Evolutionary conservation across 2,797 vertebrate species (phyloP).

Genomic region (Leuciscus waleckii): DNA sequence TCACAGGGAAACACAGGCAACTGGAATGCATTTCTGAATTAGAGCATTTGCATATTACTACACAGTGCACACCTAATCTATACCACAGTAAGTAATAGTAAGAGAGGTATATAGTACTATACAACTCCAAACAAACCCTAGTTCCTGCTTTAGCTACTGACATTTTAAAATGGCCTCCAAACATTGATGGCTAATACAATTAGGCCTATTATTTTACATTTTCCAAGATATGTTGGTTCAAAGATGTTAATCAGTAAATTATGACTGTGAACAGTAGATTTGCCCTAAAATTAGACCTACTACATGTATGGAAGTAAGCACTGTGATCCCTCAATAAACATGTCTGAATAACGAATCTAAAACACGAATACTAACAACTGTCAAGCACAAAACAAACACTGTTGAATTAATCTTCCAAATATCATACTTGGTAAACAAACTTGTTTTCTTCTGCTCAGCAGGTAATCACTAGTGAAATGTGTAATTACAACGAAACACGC

Average conservation of each 20-base stretch:
- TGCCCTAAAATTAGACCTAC: background rate
- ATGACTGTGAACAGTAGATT: background rate
- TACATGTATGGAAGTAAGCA: background rate
- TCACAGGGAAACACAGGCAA: background rate
- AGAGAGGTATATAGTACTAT: background rate
- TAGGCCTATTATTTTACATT: too few species aligned
- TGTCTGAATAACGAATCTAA: too few species aligned
- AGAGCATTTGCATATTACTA: background rate
- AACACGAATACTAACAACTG: background rate
- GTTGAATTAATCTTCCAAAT: background rate
- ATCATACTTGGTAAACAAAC: background rate
- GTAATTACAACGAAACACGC: background rate
- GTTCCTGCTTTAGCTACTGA: conserved; percentile 69
- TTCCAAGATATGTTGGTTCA: background rate
- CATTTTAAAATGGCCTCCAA: conserved; percentile 77
- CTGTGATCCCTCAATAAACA: background rate
- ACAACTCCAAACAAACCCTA: background rate
- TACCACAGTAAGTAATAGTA: background rate
- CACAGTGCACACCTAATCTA: too few species aligned
- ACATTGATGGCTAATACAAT: conserved; percentile 10
- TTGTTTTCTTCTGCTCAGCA: too few species aligned
- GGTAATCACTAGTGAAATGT: background rate
- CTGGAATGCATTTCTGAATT: background rate
- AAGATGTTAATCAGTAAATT: background rate
- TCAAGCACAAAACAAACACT: too few species aligned